Evolutionary conservation across 2,888 invertebrate species (phyloP), one percentile per base, ranked within the genome.

Genomic region (Netelia fuscicornis): DNA sequence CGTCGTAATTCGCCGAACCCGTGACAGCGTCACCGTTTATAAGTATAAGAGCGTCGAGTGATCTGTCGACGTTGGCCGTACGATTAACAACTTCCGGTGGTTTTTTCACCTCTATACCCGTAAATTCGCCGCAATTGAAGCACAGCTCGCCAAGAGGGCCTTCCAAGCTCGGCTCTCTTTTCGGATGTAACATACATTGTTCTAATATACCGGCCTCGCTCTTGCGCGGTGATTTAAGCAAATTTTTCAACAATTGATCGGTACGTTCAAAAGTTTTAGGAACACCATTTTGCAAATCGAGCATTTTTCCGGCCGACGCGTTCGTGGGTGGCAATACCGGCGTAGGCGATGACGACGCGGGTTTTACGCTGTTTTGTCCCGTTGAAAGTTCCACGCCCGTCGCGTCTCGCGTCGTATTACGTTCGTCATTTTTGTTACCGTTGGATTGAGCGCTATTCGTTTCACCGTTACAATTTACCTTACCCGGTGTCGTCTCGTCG

Each of bases 1-100:
- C 96, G 54, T 96, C 96, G 89, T 96, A 96, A 65, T 96, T 94
- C 20, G 95, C 94, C 1, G 95, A 95, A 0, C 94, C 95, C 0
- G 95, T 95, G 3, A 95, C 93, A 2, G 95, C 94, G 17, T 93
- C 91, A 91, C 95, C 93, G 94, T 96, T 90, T 93, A 95, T 87
- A 94, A 94, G 91, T 93, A 95, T 87, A 93, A 95, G 87, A 91
- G 95, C 78, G 72, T 93, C 93, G 91, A 94, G 25, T 91, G 94
- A 89, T 93, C 95, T 92, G 93, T 95, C 88, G 87, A 95, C 37
- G 93, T 95, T 95, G 93, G 87, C 37, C 37, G 37, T 42, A 23
- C 70, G 10, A 17, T 17, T 48, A 0, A 48, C 20, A 13, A 48
- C n/a, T 8, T 88, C 87, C 1, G 87, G 78, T 0, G 88, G 81